phyloP scores from a whole-genome alignment of 2,888 invertebrate species.

The Agriopis marginaria region DNA sequence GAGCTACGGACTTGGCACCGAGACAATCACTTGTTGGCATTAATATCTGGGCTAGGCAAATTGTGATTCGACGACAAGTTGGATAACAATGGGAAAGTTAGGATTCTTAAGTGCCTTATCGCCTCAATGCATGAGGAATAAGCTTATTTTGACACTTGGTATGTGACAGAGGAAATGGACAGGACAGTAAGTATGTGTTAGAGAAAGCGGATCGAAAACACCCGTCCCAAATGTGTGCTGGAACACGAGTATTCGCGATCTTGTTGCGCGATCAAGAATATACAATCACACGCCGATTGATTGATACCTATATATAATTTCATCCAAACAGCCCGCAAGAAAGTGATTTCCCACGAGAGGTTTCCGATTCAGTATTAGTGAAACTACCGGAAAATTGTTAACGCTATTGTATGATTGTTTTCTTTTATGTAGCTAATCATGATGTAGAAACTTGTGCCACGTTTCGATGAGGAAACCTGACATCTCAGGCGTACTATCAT shows the following conservation, averaged over 20 bases:
- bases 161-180: slow-evolving; percentile 29
- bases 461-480: slow-evolving; percentile 3
- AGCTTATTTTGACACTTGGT: slow-evolving; percentile 32
- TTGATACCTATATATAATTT: slow-evolving; percentile 24
- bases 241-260: too few relatives aligned
- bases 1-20: slow-evolving; percentile 51
- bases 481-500: background rate
- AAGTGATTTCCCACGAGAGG: slow-evolving; percentile 59
- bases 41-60: slow-evolving; percentile 45
- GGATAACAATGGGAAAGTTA: slow-evolving; percentile 53
- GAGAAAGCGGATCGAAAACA: slow-evolving; percentile 23
- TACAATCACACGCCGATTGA: slow-evolving; percentile 13
- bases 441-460: slow-evolving; percentile 12
- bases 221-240: too few relatives aligned
- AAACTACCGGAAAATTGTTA: slow-evolving; percentile 62
- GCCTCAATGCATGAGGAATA: slow-evolving; percentile 18
- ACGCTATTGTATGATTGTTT: slow-evolving; percentile 51
- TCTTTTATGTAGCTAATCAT: slow-evolving; percentile 4
- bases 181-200: background rate
- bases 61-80: slow-evolving; percentile 46
- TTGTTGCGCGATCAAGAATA: background rate
- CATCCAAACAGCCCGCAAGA: slow-evolving; percentile 23
- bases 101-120: slow-evolving; percentile 30
- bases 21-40: slow-evolving; percentile 50
- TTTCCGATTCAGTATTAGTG: slow-evolving; percentile 54